These are phyloP conservation scores for Drosophila lacicola DNA, from an alignment of 2,888 invertebrate genomes.

Conservation along the genomic window DNA sequence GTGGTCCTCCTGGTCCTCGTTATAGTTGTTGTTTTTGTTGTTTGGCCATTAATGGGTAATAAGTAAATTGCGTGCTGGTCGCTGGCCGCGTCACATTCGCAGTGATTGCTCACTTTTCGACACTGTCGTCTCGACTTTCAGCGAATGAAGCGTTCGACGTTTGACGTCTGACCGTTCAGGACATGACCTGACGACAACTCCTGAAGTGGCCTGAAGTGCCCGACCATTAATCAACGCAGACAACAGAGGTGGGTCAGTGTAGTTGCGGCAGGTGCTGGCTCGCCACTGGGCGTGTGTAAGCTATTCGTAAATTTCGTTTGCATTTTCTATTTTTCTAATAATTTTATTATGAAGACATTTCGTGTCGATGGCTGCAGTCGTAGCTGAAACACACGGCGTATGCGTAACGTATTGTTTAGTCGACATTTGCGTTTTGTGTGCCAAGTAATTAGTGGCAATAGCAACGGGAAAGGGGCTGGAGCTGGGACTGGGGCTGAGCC, in stretches of 20 bases:
- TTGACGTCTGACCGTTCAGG: constrained; percentile 39
- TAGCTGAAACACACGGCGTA: constrained; percentile 36
- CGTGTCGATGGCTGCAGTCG: constrained; percentile 60
- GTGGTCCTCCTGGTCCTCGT: constrained; percentile 19
- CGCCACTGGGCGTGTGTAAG: constrained; percentile 54
- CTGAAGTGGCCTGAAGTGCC: constrained; percentile 27
- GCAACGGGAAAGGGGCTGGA: constrained; percentile 4
- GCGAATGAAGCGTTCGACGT: constrained; percentile 41
- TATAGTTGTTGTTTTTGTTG: constrained; percentile 45
- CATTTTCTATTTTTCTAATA: constrained; percentile 63
- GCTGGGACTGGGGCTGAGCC: background rate
- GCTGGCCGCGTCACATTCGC: constrained; percentile 66
- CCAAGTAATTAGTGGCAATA: constrained; percentile 67
- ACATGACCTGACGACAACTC: constrained; percentile 43
- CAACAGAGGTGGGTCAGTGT: constrained; percentile 19
- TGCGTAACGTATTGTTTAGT: constrained; percentile 54
- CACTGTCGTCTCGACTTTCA: constrained; percentile 53
- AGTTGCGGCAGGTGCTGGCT: background rate
- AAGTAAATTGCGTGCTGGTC: constrained; percentile 81
- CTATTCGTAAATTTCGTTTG: constrained; percentile 49
- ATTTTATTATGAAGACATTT: constrained; percentile 67
- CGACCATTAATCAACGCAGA: constrained; percentile 71
- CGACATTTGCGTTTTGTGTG: constrained; percentile 55
- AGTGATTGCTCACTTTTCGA: constrained; percentile 80
- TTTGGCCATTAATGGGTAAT: constrained; percentile 80